Conservation (phyloP, 2,888 invertebrate species). For the Drosophila koepferae region DNA sequence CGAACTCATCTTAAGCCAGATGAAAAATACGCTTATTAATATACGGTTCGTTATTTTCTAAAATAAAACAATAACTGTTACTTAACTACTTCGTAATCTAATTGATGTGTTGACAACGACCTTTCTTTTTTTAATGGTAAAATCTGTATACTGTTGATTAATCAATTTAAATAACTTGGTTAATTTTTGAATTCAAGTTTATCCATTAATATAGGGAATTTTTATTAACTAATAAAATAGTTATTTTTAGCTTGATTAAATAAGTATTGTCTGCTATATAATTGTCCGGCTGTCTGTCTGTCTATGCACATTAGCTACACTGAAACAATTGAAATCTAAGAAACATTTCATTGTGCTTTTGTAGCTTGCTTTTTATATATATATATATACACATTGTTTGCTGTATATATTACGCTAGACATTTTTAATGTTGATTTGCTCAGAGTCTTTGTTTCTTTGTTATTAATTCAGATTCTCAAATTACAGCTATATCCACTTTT, state of each 20-base stretch:
- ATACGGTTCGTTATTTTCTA: conserved; percentile 28
- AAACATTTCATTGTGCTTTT: neutral
- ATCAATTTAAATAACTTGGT: neutral
- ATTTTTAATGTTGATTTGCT: neutral
- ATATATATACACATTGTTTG: neutral
- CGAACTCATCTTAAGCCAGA: conserved; percentile 14
- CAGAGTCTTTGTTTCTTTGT: neutral
- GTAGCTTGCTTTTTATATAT: neutral
- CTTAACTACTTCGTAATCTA: conserved; percentile 26
- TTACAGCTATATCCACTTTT: neutral
- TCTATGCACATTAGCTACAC: neutral
- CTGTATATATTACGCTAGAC: neutral
- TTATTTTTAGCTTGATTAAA: neutral
- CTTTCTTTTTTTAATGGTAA: neutral
- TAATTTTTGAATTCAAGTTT: neutral
- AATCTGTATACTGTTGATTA: neutral
- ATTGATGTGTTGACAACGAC: conserved; percentile 22
- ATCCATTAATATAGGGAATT: neutral
- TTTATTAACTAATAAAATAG: neutral
- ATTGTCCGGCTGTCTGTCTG: neutral
- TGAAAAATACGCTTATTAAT: conserved; percentile 12
- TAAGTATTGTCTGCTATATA: neutral
- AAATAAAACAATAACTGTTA: conserved; percentile 41
- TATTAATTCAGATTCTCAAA: neutral
- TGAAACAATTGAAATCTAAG: neutral